Evolutionary conservation across 2,888 invertebrate species (phyloP).

Genomic region (Penaeus monodon): DNA sequence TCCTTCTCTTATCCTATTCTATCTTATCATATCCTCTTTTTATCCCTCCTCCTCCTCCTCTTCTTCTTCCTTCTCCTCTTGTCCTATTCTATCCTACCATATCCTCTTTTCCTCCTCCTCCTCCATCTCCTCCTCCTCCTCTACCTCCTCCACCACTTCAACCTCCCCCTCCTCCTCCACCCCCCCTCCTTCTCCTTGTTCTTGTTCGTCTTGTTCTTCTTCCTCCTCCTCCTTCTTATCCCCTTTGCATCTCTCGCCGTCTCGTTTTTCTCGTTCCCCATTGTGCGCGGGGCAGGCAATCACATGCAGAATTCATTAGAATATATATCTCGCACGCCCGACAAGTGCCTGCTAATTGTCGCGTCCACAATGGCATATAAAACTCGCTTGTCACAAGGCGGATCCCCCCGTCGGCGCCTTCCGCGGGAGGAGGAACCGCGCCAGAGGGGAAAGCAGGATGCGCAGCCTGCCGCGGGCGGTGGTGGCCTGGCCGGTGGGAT

Average conservation of each 20-base stretch:
- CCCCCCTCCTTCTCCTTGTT: background rate
- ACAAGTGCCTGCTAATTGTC: no score
- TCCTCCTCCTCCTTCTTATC: background rate
- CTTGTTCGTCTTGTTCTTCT: background rate
- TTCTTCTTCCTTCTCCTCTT: background rate
- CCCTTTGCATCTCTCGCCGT: background rate
- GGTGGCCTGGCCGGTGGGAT: no score
- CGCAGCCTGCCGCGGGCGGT: background rate
- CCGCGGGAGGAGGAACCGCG: background rate
- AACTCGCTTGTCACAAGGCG: constrained; percentile 1
- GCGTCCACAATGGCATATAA: no score
- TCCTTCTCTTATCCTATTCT: background rate
- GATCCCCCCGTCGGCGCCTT: background rate
- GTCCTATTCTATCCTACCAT: background rate
- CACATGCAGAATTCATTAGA: no score
- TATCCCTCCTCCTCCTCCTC: background rate
- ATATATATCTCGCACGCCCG: no score
- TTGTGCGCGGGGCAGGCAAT: background rate
- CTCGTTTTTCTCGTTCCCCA: background rate
- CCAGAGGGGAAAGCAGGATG: background rate
- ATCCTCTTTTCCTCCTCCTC: background rate
- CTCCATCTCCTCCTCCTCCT: background rate
- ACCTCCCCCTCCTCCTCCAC: background rate
- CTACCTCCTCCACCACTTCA: background rate
- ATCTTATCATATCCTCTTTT: background rate